Evolutionary conservation across 2,888 invertebrate genomes (phyloP), one percentile per base, ranked within the genome.

Genomic region (Polydrusus tereticollis): DNA sequence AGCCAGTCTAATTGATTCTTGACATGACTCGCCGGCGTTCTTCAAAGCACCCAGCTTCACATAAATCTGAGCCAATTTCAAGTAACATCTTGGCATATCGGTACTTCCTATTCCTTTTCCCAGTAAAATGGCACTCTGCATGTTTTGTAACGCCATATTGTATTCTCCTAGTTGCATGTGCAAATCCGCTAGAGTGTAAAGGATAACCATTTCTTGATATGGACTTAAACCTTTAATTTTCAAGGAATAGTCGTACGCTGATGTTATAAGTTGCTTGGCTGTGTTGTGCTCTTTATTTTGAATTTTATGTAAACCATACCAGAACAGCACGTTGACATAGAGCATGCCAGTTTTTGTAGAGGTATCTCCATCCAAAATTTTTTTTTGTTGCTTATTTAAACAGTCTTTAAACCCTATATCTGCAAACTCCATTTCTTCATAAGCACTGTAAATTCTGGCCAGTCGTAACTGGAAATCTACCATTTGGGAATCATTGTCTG

Each of bases 191-290:
- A 87, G 78, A 5, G 86, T 85, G 69, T 85, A 86, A 41, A 87
- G 77, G 36, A 87, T 86, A 6, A 87, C 85, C 86, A 87, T 86
- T 75, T 86, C 85, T 79, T 87, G 86, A 64, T 86, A 83, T 0
- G 86, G 85, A 55, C 83, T 82, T 16, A 86, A 73, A 0, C 84
- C 83, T 76, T 84, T 83, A n/a, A 85, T 82, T 78, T 85, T 85
- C 33, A 79, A 77, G 3, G 86, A 84, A 72, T 83, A 83, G 41
- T 82, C 81, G 72, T 86, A 85, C 14, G 86, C 86, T 2, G 80
- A 81, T 47, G 85, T 82, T 5, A 86, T 80, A 50, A 84, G 78
- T 62, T 77, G 78, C 77, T 83, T 85, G 0, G 87, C 86, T 26
- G 80, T 80, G 47, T 78, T 78, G 47, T 80, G 83, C 8, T 81